Base-by-base conservation (phyloP, 2,113 vertebrate genomes). In the Rhizomys pruinosus region DNA sequence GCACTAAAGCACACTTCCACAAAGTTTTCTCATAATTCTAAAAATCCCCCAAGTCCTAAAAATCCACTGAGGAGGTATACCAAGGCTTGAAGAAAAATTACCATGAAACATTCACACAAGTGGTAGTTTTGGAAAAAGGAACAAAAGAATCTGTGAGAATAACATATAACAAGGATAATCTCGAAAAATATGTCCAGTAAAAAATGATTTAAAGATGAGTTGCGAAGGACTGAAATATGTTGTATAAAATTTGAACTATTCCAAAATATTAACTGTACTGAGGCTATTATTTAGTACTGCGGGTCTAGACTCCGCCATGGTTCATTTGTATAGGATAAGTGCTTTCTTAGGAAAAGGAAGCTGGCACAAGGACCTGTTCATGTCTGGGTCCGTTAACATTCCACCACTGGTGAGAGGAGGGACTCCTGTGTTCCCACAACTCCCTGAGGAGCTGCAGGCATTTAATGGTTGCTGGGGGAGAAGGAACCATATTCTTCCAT, bases 161-260 rank as follows among this genome's bases (percentile, higher is more conserved):
- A 94, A 44, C 37, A 27, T 47, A 20, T 88, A 77, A 32, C 0
- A 22, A 19, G 22, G 22, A 55, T 81, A 63, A 27, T 73, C 69
- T 89, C 39, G n/a, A 92, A 57, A 72, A 90, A 47, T 74, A 68
- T 64, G 32, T 64, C 61, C 22, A 47, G 17, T 76, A n/a, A 68
- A 82, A 92, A 82, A 42, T 37, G 2, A 32, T 76, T 96, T 91
- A 22, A 42, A 90, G 27, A 44, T 55, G 81, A 92, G 22, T 85
- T 92, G 19, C 34, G 63, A 13, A 66, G 78, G 23, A 93, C 16
- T 79, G 12, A 42, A n/a, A 63, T 74, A 81, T 77, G 32, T 64
- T 89, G 37, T 27, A 47, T 77, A 79, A 59, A 87, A 87, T n/a
- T 52, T 79, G 42, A 87, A 81, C 39, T 7, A 84, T 23, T 23